Base-by-base conservation (phyloP, 2,888 invertebrate genomes). In the Tillus elongatus region DNA sequence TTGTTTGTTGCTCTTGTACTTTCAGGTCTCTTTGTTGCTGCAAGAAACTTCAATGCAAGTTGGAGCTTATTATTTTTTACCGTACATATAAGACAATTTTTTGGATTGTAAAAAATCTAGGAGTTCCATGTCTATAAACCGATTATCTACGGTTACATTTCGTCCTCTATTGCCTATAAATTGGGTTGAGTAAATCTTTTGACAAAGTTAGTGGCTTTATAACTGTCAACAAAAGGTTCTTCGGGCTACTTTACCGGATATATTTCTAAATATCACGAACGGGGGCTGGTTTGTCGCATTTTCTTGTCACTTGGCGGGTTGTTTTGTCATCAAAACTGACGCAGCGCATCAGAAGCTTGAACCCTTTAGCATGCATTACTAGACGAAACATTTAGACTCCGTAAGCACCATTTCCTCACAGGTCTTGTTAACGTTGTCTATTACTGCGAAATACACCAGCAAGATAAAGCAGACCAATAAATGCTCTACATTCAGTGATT, bases 231-330 rank as follows among this genome's bases (percentile, higher is more conserved):
- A 19, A 19, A 19, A 19, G 24, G 6, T 19, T n/a, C n/a, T n/a
- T n/a, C n/a, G n/a, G n/a, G n/a, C n/a, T n/a, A n/a, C n/a, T n/a
- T n/a, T n/a, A n/a, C n/a, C n/a, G n/a, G n/a, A n/a, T n/a, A n/a
- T n/a, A n/a, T n/a, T 6, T 19, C 6, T 8, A 39, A 28, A 39
- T 26, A 36, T 38, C 13, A 16, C 38, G 19, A 13, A 38, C 15
- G 9, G 34, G 29, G 19, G 38, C 34, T 35, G 35, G 33, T 35
- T 26, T 32, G 28, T 49, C 47, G 16, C 28, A 2, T 41, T 30
- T 15, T 37, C 37, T 39, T 35, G 39, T 15, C 26, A 29, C 13
- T 15, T 30, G 13, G 32, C 35, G n/a, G 10, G 35, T 35, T 30
- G 10, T 15, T 13, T 13, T 29, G 14, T 39, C 39, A 30, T 39